Base-by-base conservation (phyloP, 23 tunicate species). In the Halocynthia roretzi region DNA sequence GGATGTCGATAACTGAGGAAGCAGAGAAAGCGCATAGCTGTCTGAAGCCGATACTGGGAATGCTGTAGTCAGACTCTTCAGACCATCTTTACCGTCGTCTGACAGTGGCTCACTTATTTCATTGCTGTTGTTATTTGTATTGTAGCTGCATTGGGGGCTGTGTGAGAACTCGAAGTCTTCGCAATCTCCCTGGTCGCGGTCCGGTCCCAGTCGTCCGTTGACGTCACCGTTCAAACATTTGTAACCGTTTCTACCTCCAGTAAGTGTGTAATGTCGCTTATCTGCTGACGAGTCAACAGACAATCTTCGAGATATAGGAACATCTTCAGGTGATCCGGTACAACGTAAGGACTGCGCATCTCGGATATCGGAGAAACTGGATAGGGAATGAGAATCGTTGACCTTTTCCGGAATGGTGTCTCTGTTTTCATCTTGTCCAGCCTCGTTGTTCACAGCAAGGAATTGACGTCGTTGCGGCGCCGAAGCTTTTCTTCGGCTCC, bases 391-490 rank as follows among this genome's bases (percentile, higher is more conserved):
- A 49, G 53, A 49, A 56, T 71, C 70, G 67, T 60, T 60, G 5
- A 71, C 70, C 6, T 11, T n/a, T 20, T 53, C 15, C 9, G 14
- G 8, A 18, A 53, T 50, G 6, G 23, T 57, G 1, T 70, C 71
- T 20, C 55, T 44, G 61, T 69, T 15, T 11, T 72, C 61, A 31
- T 71, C 78, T 19, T 53, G 44, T 19, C 18, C 51, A 20, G 53
- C 70, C 0, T 11, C n/a, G 6, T 53, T 17, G 18, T 5, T 12
- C n/a, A 20, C 70, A 17, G 52, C 57, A 10, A 14, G 20, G 68
- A 57, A 77, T 23, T 87, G 83, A 31, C 93, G 54, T 71, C 93
- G 77, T 54, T 82, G 86, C 6, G 93, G 93, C 7, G 75, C 71
- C 5, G 80, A 67, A 6, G 86, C 73, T 72, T 87, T 87, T 66